Base-by-base conservation (phyloP, 2,888 invertebrate species). In the Eupithecia dodoneata region DNA sequence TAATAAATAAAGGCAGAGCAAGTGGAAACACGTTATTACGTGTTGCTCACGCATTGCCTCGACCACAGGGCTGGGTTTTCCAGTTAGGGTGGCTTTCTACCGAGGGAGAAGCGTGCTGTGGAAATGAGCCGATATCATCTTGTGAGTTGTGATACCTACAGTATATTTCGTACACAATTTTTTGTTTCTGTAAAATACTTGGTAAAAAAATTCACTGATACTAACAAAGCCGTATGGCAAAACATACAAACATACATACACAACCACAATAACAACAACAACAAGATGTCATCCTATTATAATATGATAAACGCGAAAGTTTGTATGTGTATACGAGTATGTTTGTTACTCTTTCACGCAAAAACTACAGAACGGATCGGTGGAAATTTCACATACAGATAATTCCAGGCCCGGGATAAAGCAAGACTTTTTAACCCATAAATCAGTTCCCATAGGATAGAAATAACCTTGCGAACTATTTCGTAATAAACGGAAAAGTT, bases 1-100 rank as follows among this genome's bases (percentile, higher is more conserved):
- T 79, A 81, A 82, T 81, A 83, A 81, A 83, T 83, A 82, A 80
- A 80, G 76, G 79, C 80, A 80, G 79, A 81, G 79, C 82, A 81
- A 80, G 82, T 81, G 81, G 65, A 71, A 80, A 80, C 79, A 80
- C 78, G 81, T 85, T 87, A 85, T 86, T 84, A 85, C 84, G 84
- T 85, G 84, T 85, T 84, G 85, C 84, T 85, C 84, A 85, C 86
- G 84, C 86, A 83, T 84, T 84, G 82, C 81, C 79, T 77, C 82
- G 81, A 80, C 81, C 82, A 67, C 82, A 76, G 30, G 18, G 76
- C 65, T 65, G 30, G 15, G 66, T 42, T 66, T 66, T 66, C 42
- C 66, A 42, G 41, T 66, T 66, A 66, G 66, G 66, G 41, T 66
- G 66, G 66, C 15, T 42, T 66, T 41, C 42, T 15, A 66, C 42